Conservation (phyloP, 2,888 invertebrate genomes). For the Philereme transversata region DNA sequence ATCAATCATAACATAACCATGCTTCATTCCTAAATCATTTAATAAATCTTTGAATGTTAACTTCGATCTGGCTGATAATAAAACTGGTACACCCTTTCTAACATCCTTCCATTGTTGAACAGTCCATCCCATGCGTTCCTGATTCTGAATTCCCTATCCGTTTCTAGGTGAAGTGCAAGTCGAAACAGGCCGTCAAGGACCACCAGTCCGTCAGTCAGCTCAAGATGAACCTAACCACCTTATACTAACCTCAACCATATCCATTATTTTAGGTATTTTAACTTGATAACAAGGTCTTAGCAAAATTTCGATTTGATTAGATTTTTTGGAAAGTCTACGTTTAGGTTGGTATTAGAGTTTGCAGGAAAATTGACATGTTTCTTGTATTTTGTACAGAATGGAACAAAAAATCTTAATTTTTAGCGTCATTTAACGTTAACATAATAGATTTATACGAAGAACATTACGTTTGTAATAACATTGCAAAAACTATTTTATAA, state of each 20-base stretch:
- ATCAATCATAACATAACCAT: no score
- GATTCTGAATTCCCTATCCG: conserved; percentile 27
- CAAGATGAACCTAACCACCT: conserved; percentile 67
- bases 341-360: neutral
- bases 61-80: no score
- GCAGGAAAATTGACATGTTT: neutral
- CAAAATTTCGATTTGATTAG: conserved; percentile 22
- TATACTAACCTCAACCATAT: conserved; percentile 45
- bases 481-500: neutral
- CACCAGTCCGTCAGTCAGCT: conserved; percentile 73
- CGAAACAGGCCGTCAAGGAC: conserved; percentile 63
- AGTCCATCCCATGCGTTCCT: conserved; percentile 9
- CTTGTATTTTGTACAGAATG: neutral
- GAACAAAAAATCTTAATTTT: conserved; percentile 1
- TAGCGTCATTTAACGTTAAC: conserved; percentile 4
- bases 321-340: neutral
- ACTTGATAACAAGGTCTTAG: conserved; percentile 13
- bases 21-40: no score
- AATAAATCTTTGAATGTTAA: no score
- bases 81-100: no score
- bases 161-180: conserved; percentile 67
- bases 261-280: conserved; percentile 11
- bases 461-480: neutral
- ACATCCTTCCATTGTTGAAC: neutral
- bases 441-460: neutral